These are phyloP conservation scores for Lithobates pipiens DNA, from an alignment of 2,797 vertebrate genomes.

Conservation along the genomic window DNA sequence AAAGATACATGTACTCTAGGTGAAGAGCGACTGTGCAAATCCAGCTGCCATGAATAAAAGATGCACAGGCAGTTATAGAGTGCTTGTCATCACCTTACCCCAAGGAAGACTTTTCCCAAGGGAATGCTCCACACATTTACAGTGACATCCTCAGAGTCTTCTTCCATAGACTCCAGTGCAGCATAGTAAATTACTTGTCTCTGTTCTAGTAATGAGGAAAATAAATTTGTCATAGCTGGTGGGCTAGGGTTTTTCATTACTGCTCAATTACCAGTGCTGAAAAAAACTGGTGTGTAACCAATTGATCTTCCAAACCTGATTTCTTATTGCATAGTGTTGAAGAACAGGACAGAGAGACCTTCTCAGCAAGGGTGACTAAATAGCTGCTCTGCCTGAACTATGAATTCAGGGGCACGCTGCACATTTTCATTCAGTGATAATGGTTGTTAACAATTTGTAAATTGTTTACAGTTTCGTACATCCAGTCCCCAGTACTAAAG, in stretches of 20 bases:
- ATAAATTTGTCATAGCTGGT: conserved; percentile 5
- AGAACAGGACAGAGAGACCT: not conserved
- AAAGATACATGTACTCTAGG: not conserved
- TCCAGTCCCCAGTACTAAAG: too few species aligned
- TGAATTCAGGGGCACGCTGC: too few species aligned
- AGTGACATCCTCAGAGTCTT: conserved; percentile 44
- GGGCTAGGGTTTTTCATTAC: conserved; percentile 30
- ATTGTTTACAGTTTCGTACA: too few species aligned
- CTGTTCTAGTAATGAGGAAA: conserved; percentile 9
- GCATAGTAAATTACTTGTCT: conserved; percentile 37
- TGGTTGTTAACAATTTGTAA: too few species aligned
- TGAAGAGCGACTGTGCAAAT: conserved; percentile 23
- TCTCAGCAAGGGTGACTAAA: not conserved
- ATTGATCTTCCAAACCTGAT: conserved; percentile 17
- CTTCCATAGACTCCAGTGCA: conserved; percentile 31
- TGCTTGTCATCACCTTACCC: conserved; percentile 50
- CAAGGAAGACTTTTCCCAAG: conserved; percentile 30
- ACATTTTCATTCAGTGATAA: not conserved
- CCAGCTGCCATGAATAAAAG: conserved; percentile 27
- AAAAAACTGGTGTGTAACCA: not conserved
- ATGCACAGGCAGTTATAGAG: conserved; percentile 47
- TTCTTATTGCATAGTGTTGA: conserved; percentile 8
- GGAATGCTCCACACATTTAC: conserved; percentile 15
- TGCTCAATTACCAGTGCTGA: conserved; percentile 21
- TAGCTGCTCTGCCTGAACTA: not conserved